A percentile compares a stretch with the other conserved stretches of the same genome.
These are phyloP conservation scores for Drosophila busckii DNA, from an alignment of 1,140 invertebrate genomes.

Conservation along the genomic window DNA sequence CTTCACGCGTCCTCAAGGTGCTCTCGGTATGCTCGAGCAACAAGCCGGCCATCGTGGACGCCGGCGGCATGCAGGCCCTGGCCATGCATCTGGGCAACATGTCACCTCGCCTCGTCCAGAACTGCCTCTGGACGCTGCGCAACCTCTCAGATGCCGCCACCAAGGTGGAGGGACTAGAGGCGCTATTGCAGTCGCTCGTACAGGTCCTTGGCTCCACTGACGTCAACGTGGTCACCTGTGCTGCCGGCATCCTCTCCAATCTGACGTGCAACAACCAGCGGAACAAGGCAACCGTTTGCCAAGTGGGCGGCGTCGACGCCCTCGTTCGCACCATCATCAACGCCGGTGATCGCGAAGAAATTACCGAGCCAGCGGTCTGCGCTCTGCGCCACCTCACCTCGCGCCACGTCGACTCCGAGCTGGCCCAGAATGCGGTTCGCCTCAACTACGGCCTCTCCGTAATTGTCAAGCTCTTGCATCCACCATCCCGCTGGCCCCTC, in stretches of 20 bases:
- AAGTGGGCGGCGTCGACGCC: slow-evolving; percentile 97
- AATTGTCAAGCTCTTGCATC: slow-evolving; percentile 96
- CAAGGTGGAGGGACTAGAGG: slow-evolving; percentile 95
- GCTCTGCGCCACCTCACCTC: slow-evolving; percentile 97
- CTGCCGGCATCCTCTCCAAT: slow-evolving; percentile 98
- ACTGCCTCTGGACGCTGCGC: slow-evolving; percentile 97
- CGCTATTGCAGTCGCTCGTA: slow-evolving; percentile 92
- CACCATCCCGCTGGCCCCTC: slow-evolving; percentile 94
- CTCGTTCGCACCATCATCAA: slow-evolving; percentile 95
- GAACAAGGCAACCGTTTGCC: slow-evolving; percentile 96
- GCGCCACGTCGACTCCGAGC: slow-evolving; percentile 95
- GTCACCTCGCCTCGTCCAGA: slow-evolving; percentile 95
- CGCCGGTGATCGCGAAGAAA: slow-evolving; percentile 98
- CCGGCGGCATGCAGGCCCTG: slow-evolving; percentile 97
- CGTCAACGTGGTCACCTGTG: slow-evolving; percentile 97
- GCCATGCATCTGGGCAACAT: slow-evolving; percentile 96
- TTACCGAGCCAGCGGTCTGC: slow-evolving; percentile 99
- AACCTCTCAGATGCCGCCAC: slow-evolving; percentile 99
- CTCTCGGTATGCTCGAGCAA: slow-evolving; percentile 98
- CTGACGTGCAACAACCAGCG: slow-evolving; percentile 99
- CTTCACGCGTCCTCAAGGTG: slow-evolving; percentile 97
- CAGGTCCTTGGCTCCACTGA: slow-evolving; percentile 94
- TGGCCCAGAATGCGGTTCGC: slow-evolving; percentile 97
- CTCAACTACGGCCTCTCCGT: slow-evolving; percentile 94
- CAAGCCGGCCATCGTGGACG: slow-evolving; percentile 98